Evolutionary conservation across 1,140 invertebrate species (phyloP).

Genomic region (Drosophila tani): DNA sequence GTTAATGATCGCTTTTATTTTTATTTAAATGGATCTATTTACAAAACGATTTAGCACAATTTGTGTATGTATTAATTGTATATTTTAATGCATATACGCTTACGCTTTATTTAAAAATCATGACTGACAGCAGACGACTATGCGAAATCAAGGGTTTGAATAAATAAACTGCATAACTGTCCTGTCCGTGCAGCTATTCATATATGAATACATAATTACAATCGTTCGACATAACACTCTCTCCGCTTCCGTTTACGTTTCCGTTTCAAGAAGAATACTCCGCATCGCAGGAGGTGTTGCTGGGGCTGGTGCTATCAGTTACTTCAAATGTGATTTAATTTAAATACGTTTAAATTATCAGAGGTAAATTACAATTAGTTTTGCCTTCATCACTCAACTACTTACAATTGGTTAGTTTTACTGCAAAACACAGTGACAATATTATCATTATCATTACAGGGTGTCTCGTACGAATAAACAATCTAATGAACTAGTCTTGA

Average conservation of each 20-base stretch:
- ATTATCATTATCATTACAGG: conserved; percentile 56
- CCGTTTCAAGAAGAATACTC: conserved; percentile 54
- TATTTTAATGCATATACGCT: conserved; percentile 21
- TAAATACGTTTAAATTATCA: conserved; percentile 64
- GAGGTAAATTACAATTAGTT: conserved; percentile 65
- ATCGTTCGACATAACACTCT: conserved; percentile 48
- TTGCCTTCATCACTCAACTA: conserved; percentile 48
- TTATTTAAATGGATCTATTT: conserved; percentile 61
- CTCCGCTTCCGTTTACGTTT: conserved; percentile 13
- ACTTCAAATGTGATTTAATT: conserved; percentile 35
- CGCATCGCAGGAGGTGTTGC: conserved; percentile 20
- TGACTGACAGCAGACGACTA: conserved; percentile 63
- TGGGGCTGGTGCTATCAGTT: conserved; percentile 7
- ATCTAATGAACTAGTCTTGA: conserved; percentile 64
- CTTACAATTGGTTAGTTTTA: conserved; percentile 55
- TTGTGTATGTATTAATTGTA: conserved; percentile 29
- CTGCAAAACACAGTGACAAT: conserved; percentile 53
- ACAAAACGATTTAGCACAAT: conserved; percentile 67
- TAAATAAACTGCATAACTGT: conserved; percentile 41
- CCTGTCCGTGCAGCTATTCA: conserved; percentile 52
- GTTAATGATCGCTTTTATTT: conserved; percentile 55
- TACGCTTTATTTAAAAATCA: conserved; percentile 61
- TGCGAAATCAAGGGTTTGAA: conserved; percentile 52
- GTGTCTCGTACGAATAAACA: conserved; percentile 65
- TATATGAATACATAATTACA: conserved; percentile 79